A percentile compares a stretch with the other conserved stretches of the same genome.
Conservation (phyloP, 2,888 invertebrate species). For the Lamproptera curius region DNA sequence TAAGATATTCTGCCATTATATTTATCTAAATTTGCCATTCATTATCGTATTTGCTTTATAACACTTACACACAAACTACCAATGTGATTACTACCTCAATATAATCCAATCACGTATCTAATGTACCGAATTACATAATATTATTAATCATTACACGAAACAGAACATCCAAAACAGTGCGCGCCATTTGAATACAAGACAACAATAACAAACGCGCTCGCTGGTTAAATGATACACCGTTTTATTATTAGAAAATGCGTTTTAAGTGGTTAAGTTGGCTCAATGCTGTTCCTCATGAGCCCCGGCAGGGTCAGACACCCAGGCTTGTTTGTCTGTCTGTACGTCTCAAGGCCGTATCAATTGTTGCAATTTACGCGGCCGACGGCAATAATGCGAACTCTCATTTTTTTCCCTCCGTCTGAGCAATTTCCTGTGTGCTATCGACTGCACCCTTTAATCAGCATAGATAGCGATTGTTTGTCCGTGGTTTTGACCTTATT, state of each 20-base stretch:
- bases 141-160: too few relatives aligned
- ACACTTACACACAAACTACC: too few relatives aligned
- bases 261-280: neutral
- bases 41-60: too few relatives aligned
- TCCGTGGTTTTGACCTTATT: constrained; percentile 8
- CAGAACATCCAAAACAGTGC: too few relatives aligned
- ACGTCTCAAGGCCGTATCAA: constrained; percentile 54
- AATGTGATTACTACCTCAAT: too few relatives aligned
- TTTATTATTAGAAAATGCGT: neutral
- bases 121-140: too few relatives aligned
- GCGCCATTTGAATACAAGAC: too few relatives aligned
- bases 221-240: neutral
- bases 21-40: too few relatives aligned
- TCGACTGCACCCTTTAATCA: constrained; percentile 45
- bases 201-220: too few relatives aligned
- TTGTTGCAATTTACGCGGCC: constrained; percentile 42
- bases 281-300: constrained; percentile 14
- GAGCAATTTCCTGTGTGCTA: constrained; percentile 54
- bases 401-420: constrained; percentile 45
- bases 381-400: constrained; percentile 37
- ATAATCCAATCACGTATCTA: too few relatives aligned
- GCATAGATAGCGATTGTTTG: constrained; percentile 22
- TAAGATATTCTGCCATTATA: too few relatives aligned
- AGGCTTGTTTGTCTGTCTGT: constrained; percentile 32
- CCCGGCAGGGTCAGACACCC: constrained; percentile 50